Evolutionary conservation across 2,888 invertebrate species (phyloP).

Genomic region (Andrena fulva): DNA sequence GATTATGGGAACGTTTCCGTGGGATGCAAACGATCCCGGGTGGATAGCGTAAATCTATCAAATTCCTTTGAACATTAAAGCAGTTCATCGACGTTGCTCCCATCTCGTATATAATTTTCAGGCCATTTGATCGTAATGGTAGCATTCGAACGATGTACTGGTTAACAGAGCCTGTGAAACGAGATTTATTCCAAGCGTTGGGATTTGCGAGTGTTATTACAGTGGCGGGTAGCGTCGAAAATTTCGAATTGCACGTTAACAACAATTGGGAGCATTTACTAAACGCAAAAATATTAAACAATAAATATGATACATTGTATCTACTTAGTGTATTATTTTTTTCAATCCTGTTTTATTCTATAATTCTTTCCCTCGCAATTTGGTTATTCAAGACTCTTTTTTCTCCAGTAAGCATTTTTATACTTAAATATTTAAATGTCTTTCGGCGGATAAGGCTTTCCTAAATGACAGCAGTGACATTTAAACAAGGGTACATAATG

Average conservation of each 20-base stretch:
- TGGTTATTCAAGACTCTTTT: too few relatives aligned
- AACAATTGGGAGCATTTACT: too few relatives aligned
- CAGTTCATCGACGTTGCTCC: slow-evolving; percentile 21
- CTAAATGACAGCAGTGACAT: too few relatives aligned
- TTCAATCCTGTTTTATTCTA: too few relatives aligned
- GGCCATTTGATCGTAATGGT: slow-evolving; percentile 30
- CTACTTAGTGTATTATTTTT: too few relatives aligned
- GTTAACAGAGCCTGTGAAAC: slow-evolving; percentile 11
- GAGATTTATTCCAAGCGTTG: slow-evolving; percentile 15
- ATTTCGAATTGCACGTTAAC: neutral
- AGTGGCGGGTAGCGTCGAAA: neutral
- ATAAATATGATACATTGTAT: too few relatives aligned
- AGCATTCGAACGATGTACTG: slow-evolving; percentile 20
- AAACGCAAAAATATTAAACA: too few relatives aligned
- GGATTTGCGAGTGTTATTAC: neutral
- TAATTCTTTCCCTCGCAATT: too few relatives aligned
- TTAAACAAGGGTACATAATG: neutral
- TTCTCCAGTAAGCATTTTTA: too few relatives aligned
- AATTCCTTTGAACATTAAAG: slow-evolving; percentile 33
- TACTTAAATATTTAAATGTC: too few relatives aligned
- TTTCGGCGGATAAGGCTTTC: too few relatives aligned
- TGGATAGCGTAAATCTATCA: slow-evolving; percentile 35
- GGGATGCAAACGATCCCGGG: neutral
- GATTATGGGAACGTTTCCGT: neutral
- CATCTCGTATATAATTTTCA: slow-evolving; percentile 45